Percentiles rank a stretch among this genome's conserved stretches.
Evolutionary conservation across 2,888 invertebrate genomes (phyloP).

Genomic region (Apomyelois bistriatella): DNA sequence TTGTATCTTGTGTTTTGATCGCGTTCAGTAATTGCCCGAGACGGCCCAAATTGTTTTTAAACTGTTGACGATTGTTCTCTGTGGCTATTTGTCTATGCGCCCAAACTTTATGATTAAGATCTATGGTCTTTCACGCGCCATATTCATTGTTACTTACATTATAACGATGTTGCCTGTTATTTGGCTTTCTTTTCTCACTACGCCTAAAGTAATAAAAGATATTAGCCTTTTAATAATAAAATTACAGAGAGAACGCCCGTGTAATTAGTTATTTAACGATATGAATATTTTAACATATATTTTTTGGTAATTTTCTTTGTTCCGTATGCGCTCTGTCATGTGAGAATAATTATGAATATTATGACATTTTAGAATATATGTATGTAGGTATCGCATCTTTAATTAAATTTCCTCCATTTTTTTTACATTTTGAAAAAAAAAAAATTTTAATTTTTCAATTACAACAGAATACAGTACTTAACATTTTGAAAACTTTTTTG

Average conservation of each 20-base stretch:
- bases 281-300: slow-evolving; percentile 12
- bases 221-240: slow-evolving; percentile 10
- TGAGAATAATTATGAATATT: not conserved
- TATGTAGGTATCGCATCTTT: too few relatives aligned
- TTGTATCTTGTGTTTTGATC: slow-evolving; percentile 60
- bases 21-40: slow-evolving; percentile 70
- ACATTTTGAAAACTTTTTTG: too few relatives aligned
- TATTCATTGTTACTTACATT: slow-evolving; percentile 24
- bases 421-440: too few relatives aligned
- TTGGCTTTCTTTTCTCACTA: slow-evolving; percentile 8
- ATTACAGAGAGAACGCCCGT: slow-evolving; percentile 5
- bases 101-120: slow-evolving; percentile 58
- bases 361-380: not conserved
- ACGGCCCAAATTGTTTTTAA: slow-evolving; percentile 75
- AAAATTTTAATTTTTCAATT: too few relatives aligned
- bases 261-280: slow-evolving; percentile 13
- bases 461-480: too few relatives aligned
- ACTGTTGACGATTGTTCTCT: slow-evolving; percentile 73
- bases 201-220: not conserved
- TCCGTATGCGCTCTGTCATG: not conserved
- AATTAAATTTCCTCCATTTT: too few relatives aligned
- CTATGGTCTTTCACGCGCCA: slow-evolving; percentile 58
- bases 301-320: slow-evolving; percentile 6
- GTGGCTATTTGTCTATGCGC: slow-evolving; percentile 74
- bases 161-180: slow-evolving; percentile 20